Percentiles rank a stretch among this genome's conserved stretches.
These are phyloP conservation scores for Petroica traversi DNA, from an alignment of 2,113 vertebrate genomes.

Conservation along the genomic window DNA sequence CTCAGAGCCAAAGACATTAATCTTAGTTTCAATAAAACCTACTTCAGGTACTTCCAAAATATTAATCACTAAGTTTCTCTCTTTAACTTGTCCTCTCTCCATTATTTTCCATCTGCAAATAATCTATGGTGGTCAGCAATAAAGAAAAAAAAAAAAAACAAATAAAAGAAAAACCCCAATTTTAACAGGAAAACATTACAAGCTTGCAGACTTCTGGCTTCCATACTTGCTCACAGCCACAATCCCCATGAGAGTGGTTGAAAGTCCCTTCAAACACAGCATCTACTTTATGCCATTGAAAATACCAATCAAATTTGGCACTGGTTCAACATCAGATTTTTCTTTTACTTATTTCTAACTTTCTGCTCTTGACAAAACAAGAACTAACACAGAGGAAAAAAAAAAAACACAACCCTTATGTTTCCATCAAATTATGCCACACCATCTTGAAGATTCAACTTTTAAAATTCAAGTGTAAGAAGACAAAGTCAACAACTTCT, in stretches of 20 bases:
- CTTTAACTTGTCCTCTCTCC: not conserved
- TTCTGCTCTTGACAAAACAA: not conserved
- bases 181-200: not conserved
- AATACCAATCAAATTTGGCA: not conserved
- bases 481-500: not conserved
- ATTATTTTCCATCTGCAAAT: not conserved
- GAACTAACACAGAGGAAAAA: not conserved
- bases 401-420: rapidly evolving
- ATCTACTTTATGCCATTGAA: not conserved
- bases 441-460: not conserved
- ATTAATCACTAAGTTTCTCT: not conserved
- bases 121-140: not conserved
- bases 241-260: rapidly evolving
- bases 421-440: not conserved
- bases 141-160: not conserved
- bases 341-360: not conserved
- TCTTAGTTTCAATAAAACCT: not conserved
- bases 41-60: not conserved
- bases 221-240: not conserved
- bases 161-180: not conserved
- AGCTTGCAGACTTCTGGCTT: not conserved
- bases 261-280: not conserved
- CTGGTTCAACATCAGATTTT: not conserved
- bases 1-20: not conserved
- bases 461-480: not conserved